Percentiles rank a stretch among this genome's conserved stretches.
Conservation (phyloP, 2,888 invertebrate genomes). For the Harpalus rubripes region DNA sequence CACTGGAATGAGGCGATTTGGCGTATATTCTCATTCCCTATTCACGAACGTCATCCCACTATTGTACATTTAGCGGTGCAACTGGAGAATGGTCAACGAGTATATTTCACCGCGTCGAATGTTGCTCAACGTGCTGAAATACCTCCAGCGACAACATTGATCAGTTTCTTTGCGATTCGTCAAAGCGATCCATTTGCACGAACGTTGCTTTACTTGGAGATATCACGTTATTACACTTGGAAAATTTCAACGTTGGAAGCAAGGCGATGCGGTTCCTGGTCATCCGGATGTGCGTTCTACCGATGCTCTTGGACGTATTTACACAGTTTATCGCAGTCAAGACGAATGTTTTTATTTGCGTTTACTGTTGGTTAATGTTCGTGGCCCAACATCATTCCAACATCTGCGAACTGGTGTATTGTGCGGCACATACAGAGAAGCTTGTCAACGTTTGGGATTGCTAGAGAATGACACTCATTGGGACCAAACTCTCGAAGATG, state of each 20-base stretch:
- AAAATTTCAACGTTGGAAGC: constrained; percentile 68
- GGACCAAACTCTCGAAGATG: constrained; percentile 69
- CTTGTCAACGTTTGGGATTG: too few relatives aligned
- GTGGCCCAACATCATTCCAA: too few relatives aligned
- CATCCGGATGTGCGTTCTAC: constrained; percentile 67
- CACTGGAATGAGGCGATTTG: constrained; percentile 72
- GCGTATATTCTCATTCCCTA: constrained; percentile 68
- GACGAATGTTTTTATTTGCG: constrained; percentile 73
- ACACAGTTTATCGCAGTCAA: constrained; percentile 72
- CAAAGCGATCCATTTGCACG: constrained; percentile 69
- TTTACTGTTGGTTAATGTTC: constrained; percentile 72
- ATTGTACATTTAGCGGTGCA: constrained; percentile 71
- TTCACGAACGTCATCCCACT: constrained; percentile 71
- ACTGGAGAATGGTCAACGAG: constrained; percentile 69
- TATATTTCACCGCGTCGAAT: constrained; percentile 70
- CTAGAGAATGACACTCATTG: constrained; percentile 71
- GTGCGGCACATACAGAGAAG: too few relatives aligned
- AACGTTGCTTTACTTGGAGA: constrained; percentile 68
- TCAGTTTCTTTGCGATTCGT: constrained; percentile 68
- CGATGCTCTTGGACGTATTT: constrained; percentile 71
- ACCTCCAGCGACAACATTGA: constrained; percentile 69
- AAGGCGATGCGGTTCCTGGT: constrained; percentile 69
- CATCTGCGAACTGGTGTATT: constrained; percentile 73
- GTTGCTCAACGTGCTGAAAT: constrained; percentile 62
- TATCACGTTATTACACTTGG: constrained; percentile 69